phyloP scores from a whole-genome alignment of 2,797 vertebrate genomes.

The Cossypha heuglini region DNA sequence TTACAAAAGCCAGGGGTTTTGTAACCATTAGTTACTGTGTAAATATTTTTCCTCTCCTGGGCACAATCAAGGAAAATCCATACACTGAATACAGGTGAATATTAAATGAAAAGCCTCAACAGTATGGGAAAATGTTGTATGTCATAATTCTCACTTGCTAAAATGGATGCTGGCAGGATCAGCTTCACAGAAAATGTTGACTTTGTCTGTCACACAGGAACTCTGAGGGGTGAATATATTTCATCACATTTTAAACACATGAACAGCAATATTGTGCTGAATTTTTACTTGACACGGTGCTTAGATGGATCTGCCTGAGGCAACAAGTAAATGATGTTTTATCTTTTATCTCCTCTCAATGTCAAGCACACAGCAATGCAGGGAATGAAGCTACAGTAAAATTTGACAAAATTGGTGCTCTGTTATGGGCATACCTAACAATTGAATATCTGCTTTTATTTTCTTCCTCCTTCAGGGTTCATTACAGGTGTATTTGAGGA shows the following conservation, averaged over 20 bases:
- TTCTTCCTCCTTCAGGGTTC: background rate
- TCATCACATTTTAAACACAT: background rate
- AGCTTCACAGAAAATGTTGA: background rate
- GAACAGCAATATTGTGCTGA: background rate
- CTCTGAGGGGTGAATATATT: background rate
- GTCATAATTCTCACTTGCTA: background rate
- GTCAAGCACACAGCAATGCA: background rate
- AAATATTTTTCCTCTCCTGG: background rate
- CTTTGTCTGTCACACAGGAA: background rate
- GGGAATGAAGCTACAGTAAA: background rate
- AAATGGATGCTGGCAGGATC: background rate
- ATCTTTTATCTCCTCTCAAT: background rate
- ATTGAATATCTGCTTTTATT: background rate
- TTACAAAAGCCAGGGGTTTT: background rate
- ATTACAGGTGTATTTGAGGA: background rate
- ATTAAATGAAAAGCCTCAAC: background rate
- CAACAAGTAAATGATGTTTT: background rate
- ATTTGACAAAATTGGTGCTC: background rate
- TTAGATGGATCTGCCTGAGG: background rate
- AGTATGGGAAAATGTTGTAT: background rate
- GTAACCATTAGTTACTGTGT: background rate
- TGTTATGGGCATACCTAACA: background rate
- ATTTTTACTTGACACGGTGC: background rate
- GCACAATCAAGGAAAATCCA: background rate
- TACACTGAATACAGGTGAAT: background rate